Conservation (phyloP, 1,140 invertebrate genomes). For the Sitobion miscanthi region DNA sequence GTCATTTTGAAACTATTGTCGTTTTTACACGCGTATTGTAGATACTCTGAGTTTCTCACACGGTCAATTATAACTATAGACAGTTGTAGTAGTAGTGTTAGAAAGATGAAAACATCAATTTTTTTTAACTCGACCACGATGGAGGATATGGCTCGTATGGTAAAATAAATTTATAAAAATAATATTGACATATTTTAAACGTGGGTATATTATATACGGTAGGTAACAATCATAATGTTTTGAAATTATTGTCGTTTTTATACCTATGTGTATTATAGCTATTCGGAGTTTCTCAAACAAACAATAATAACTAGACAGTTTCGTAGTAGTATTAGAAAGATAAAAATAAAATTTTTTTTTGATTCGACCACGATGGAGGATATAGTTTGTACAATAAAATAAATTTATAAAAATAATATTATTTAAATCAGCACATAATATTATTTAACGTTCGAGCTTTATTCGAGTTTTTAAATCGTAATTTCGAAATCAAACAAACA, state of each 20-base stretch:
- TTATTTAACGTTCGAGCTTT: background rate
- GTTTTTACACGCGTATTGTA: background rate
- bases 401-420: too few relatives aligned
- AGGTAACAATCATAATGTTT: background rate
- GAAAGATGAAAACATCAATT: background rate
- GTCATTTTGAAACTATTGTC: background rate
- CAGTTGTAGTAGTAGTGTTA: background rate
- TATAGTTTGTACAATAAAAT: too few relatives aligned
- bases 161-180: too few relatives aligned
- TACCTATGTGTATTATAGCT: background rate
- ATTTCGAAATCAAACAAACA: background rate
- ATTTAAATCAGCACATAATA: background rate
- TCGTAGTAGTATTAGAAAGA: background rate
- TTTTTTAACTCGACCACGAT: too few relatives aligned
- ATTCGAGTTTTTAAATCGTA: too few relatives aligned
- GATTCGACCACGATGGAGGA: too few relatives aligned
- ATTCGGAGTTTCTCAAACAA: background rate
- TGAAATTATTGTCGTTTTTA: background rate
- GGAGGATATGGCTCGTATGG: too few relatives aligned
- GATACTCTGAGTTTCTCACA: background rate
- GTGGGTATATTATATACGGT: too few relatives aligned
- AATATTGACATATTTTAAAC: too few relatives aligned
- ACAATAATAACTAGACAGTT: background rate
- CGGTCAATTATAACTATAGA: background rate
- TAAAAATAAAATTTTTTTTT: background rate